Evolutionary conservation across 2,888 invertebrate genomes (phyloP).

Genomic region (Ophion obscuratus): DNA sequence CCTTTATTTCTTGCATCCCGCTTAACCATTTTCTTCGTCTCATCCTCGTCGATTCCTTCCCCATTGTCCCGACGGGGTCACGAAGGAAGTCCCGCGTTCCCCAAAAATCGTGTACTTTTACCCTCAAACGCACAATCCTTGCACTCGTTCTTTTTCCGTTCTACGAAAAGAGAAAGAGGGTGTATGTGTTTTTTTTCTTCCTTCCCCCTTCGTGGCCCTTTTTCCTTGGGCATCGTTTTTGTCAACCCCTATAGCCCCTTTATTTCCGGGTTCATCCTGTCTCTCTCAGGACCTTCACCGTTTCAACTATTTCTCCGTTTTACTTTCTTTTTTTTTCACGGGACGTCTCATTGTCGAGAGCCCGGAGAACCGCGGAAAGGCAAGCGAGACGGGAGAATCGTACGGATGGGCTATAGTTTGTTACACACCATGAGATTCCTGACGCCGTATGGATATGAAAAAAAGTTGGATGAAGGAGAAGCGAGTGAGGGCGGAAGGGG

Average conservation of each 20-base stretch:
- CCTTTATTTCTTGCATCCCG: constrained; percentile 58
- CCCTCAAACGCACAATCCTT: constrained; percentile 60
- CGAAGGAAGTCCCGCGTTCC: constrained; percentile 70
- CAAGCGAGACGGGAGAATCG: constrained; percentile 76
- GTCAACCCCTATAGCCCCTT: constrained; percentile 34
- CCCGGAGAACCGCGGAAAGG: constrained; percentile 71
- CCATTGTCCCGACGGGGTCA: constrained; percentile 51
- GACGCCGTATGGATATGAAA: constrained; percentile 64
- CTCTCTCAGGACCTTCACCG: constrained; percentile 3
- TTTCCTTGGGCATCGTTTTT: constrained; percentile 16
- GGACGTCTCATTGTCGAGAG: constrained; percentile 34
- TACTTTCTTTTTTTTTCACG: constrained; percentile 33
- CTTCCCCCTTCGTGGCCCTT: constrained; percentile 15
- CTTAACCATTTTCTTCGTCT: constrained; percentile 61
- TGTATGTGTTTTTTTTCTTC: constrained; percentile 13
- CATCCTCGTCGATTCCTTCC: constrained; percentile 32
- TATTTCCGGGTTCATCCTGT: constrained; percentile 42
- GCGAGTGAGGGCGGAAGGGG: constrained; percentile 6
- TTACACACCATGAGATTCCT: constrained; percentile 13
- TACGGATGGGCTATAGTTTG: constrained; percentile 70
- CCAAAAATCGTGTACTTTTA: constrained; percentile 69
- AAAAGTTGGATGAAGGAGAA: constrained; percentile 59
- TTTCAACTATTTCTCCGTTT: constrained; percentile 8
- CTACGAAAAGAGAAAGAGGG: constrained; percentile 66
- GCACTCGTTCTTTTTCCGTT: constrained; percentile 69